phyloP scores from a whole-genome alignment of 1,140 invertebrate species.

The Mesaphorura yosii region DNA sequence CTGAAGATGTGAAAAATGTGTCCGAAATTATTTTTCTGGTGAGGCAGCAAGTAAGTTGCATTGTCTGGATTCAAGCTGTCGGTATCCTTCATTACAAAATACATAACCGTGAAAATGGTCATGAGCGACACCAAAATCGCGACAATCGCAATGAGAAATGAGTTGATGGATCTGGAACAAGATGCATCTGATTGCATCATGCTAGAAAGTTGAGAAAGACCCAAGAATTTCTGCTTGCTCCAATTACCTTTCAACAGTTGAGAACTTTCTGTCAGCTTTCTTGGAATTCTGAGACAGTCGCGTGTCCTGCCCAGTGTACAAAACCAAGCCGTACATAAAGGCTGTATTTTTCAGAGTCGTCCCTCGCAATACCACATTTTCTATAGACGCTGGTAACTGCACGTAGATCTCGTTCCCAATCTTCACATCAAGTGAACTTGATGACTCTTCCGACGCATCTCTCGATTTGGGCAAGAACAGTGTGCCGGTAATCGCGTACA shows the following conservation, averaged over 20 bases:
- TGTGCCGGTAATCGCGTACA: conserved; percentile 68
- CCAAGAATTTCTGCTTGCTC: too few species aligned
- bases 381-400: too few species aligned
- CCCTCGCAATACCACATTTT: conserved; percentile 65
- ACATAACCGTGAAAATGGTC: conserved; percentile 42
- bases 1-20: conserved; percentile 38
- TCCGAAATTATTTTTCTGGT: background rate
- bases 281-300: conserved; percentile 12
- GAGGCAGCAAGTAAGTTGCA: conserved; percentile 5
- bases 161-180: background rate
- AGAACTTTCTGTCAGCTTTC: conserved; percentile 39
- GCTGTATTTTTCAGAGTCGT: conserved; percentile 11
- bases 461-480: too few species aligned
- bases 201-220: too few species aligned
- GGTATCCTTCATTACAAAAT: conserved; percentile 32
- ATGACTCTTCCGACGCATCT: too few species aligned
- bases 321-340: conserved; percentile 7
- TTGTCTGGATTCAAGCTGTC: background rate
- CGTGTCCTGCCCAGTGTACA: conserved; percentile 18
- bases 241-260: conserved; percentile 62
- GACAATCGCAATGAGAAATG: background rate
- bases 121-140: background rate
- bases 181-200: too few species aligned
- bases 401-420: too few species aligned
- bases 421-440: too few species aligned